phyloP scores from a whole-genome alignment of 1,140 invertebrate species.

The Drosophila pseudoobscura region DNA sequence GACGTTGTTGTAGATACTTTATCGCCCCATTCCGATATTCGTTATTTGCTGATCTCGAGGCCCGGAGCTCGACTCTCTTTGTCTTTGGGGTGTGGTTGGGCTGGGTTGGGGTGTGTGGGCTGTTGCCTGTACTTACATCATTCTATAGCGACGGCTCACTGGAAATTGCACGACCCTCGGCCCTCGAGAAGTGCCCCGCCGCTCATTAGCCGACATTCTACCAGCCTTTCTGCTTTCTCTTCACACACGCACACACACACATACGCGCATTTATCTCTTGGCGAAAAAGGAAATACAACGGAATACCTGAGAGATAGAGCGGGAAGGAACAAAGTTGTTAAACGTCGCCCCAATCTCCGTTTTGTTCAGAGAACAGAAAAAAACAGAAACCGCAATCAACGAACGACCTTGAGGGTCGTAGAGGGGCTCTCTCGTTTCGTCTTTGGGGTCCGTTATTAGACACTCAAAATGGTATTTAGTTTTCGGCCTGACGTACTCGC shows the following conservation, averaged over 20 bases:
- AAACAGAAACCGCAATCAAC: constrained; percentile 73
- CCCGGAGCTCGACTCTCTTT: constrained; percentile 19
- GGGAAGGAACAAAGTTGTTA: constrained; percentile 63
- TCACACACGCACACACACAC: constrained; percentile 8
- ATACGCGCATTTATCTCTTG: constrained; percentile 27
- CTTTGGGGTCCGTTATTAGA: constrained; percentile 49
- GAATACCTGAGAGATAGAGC: constrained; percentile 58
- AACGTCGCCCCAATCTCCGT: constrained; percentile 52
- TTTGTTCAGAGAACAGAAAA: constrained; percentile 37
- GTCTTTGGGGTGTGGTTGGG: constrained; percentile 56
- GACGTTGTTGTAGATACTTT: constrained; percentile 26
- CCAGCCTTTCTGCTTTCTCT: constrained; percentile 44
- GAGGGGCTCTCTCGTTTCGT: constrained; percentile 23
- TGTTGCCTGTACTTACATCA: constrained; percentile 26
- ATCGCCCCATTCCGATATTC: constrained; percentile 49
- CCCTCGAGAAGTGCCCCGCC: not conserved
- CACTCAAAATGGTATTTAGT: constrained; percentile 58
- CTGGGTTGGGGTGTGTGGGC: not conserved
- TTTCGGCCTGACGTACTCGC: constrained; percentile 66
- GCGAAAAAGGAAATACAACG: constrained; percentile 76
- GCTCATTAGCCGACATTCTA: constrained; percentile 71
- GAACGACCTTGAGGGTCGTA: constrained; percentile 73
- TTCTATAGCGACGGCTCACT: constrained; percentile 8
- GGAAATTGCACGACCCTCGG: constrained; percentile 13
- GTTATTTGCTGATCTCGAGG: constrained; percentile 55